Percentiles rank a stretch among this genome's conserved stretches.
phyloP scores from a whole-genome alignment of 1,140 invertebrate genomes.

The Apocrypta bakeri region DNA sequence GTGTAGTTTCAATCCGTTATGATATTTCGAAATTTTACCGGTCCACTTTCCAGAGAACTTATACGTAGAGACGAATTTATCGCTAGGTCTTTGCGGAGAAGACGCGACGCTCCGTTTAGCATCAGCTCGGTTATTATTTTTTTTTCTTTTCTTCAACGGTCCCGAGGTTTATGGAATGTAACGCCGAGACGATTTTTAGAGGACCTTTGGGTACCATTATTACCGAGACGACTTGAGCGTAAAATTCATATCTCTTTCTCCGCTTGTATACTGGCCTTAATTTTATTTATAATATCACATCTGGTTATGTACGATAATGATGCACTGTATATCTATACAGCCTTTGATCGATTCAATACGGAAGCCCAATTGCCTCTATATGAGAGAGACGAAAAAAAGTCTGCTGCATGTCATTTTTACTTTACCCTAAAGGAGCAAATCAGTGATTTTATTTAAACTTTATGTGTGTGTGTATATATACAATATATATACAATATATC shows the following conservation, averaged over 20 bases:
- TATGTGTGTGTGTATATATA: too few relatives aligned
- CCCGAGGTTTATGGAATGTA: constrained; percentile 34
- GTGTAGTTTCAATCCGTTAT: neutral
- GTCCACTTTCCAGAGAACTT: constrained; percentile 24
- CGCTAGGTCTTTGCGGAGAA: constrained; percentile 7
- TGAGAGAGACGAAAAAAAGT: too few relatives aligned
- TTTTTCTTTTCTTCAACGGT: constrained; percentile 17
- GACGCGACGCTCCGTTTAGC: constrained; percentile 32
- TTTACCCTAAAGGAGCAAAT: too few relatives aligned
- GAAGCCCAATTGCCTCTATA: too few relatives aligned
- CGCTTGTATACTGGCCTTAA: neutral
- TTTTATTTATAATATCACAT: constrained; percentile 12
- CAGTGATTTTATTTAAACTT: too few relatives aligned
- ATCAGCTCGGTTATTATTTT: constrained; percentile 20
- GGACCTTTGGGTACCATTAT: constrained; percentile 38
- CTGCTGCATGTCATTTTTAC: too few relatives aligned
- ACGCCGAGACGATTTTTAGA: constrained; percentile 24
- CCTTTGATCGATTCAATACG: neutral
- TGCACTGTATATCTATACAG: neutral
- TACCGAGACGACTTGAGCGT: constrained; percentile 27
- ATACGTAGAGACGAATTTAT: constrained; percentile 16
- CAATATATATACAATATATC: neutral
- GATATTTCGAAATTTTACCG: constrained; percentile 23
- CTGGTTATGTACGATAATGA: neutral
- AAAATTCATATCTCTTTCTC: constrained; percentile 18